Evolutionary conservation across 2,888 invertebrate genomes (phyloP), one percentile per base, ranked within the genome.

Genomic region (Apocheima hispidaria): DNA sequence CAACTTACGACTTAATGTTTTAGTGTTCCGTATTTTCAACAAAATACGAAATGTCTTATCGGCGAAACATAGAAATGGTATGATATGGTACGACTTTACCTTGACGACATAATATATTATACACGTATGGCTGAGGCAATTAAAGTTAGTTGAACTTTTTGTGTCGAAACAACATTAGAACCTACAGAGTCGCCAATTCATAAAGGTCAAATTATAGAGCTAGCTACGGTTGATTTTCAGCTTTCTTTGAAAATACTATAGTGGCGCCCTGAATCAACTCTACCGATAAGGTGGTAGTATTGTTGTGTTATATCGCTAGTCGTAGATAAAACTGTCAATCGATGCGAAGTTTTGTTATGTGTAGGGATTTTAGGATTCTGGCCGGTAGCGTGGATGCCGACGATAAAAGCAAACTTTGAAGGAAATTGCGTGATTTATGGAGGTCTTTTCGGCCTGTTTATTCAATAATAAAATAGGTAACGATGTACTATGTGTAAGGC

Each of bases 251-350:
- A 36, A 14, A 4, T 46, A n/a, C 18, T 18, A 26, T 14, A 28
- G 46, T 46, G 20, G 30, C 46, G 10, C 46, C 20, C 20, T n/a
- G n/a, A 26, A 18, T n/a, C 51, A 36, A 23, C 28, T 28, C 10
- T 2, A 16, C 9, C 9, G 4, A 7, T 20, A 14, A 35, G 49
- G 21, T 49, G n/a, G 48, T 18, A 49, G 35, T 21, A 14, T 49
- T 9, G 35, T n/a, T 23, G 49, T 49, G 50, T 63, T 58, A 48
- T 63, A 59, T 63, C 59, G 50, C 40, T 36, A 23, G 59, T 48
- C 21, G 51, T 36, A 53, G 55, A 43, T 57, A 62, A 53, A 62
- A 62, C 35, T 62, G 61, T 56, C 61, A 62, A 62, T 62, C 52
- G 48, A 46, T 49, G 40, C 46, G 51, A 62, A 62, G 28, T 57